Evolutionary conservation across 2,888 invertebrate species (phyloP), one percentile per base, ranked within the genome.

Genomic region (Eubasilissa splendida): DNA sequence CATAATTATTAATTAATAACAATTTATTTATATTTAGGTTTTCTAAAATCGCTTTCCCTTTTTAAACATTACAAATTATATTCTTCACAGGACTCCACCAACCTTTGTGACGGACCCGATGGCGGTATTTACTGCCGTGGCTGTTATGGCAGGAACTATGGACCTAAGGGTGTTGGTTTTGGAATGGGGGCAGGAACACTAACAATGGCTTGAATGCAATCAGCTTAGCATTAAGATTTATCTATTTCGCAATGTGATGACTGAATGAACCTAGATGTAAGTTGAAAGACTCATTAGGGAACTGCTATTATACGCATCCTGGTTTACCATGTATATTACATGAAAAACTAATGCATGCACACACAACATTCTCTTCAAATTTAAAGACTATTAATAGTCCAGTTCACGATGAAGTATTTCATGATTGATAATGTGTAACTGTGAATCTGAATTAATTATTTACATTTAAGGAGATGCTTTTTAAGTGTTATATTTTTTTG

Each of bases 61-160:
- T 22, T 22, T 22, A 22, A 22, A 22, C 22, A 22, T 22, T 22
- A 22, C 22, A 22, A 22, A 22, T 33, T 58, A 59, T 68, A 65
- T 42, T 80, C 42, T 70, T 86, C 86, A 81, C 87, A 93, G 89
- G 97, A 97, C 90, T 97, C 97, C 85, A 96, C 96, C 86, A 96
- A 95, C 87, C 91, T 96, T 85, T 96, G 96, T 87, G 97, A 97
- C 86, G 97, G 95, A 84, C 97, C 98, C 83, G 96, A 97, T 88
- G 95, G 95, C 78, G 96, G 98, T 87, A 96, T 98, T 87, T 98
- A 97, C 91, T 98, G 97, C 91, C 93, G 95, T 87, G 93, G 96
- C 85, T 97, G 97, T 89, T 97, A 97, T 88, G 95, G 95, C 85
- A 93, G 95, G 86, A 95, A 95, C 89, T 97, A 92, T 87, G 97